Conservation (phyloP, 2,113 vertebrate genomes). For the Oryzias javanicus region DNA sequence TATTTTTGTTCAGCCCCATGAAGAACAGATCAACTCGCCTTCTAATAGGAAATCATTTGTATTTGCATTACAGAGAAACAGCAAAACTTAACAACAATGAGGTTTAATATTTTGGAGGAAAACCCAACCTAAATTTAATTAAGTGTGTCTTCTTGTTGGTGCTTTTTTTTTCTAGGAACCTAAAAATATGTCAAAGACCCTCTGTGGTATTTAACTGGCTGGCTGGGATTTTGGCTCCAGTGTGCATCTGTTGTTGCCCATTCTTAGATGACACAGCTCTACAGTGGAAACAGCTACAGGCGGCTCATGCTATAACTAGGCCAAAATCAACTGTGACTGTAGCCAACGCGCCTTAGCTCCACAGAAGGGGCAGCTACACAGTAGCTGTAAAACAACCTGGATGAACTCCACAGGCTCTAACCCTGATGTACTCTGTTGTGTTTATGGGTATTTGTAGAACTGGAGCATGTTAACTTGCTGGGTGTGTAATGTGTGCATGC, state of each 20-base stretch:
- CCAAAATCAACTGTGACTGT: constrained; percentile 58
- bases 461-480: constrained; percentile 69
- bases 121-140: neutral
- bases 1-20: too few species aligned
- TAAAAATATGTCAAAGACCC: constrained; percentile 24
- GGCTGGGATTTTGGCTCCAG: constrained; percentile 17
- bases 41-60: too few species aligned
- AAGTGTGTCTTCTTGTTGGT: neutral
- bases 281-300: constrained; percentile 47
- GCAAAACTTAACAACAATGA: neutral
- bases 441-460: constrained; percentile 65
- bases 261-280: constrained; percentile 52
- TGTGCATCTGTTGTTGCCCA: constrained; percentile 44
- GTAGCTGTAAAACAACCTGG: constrained; percentile 59
- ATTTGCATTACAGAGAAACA: neutral
- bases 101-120: neutral
- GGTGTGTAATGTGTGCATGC: constrained; percentile 44
- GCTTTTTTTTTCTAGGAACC: constrained; percentile 10
- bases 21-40: too few species aligned
- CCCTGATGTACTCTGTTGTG: constrained; percentile 35
- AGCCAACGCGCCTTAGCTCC: constrained; percentile 55
- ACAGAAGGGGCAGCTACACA: constrained; percentile 55
- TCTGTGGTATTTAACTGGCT: constrained; percentile 35
- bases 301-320: constrained; percentile 55
- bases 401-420: constrained; percentile 49